phyloP scores from a whole-genome alignment of 1,140 invertebrate species.

The Papilio xuthus region DNA sequence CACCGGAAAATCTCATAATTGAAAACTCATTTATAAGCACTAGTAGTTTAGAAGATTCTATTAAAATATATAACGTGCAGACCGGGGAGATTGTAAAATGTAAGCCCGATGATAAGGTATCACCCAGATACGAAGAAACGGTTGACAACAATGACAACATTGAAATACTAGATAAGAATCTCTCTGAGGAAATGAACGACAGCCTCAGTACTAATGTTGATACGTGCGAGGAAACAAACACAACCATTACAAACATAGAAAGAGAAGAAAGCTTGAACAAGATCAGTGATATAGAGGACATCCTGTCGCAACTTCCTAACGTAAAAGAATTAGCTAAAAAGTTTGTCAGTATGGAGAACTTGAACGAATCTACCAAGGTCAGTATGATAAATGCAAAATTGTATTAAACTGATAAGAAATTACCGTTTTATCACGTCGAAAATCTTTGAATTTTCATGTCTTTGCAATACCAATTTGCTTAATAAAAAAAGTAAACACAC shows the following conservation, averaged over 20 bases:
- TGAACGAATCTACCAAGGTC: constrained; percentile 71
- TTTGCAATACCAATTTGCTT: background rate
- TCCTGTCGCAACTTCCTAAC: constrained; percentile 70
- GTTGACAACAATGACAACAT: constrained; percentile 67
- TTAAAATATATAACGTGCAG: constrained; percentile 80
- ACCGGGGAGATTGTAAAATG: constrained; percentile 78
- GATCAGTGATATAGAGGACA: constrained; percentile 63
- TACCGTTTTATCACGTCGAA: background rate
- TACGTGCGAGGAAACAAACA: constrained; percentile 48
- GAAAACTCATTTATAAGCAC: constrained; percentile 70
- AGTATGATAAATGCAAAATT: constrained; percentile 39
- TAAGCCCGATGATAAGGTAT: constrained; percentile 77
- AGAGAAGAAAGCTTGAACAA: constrained; percentile 53
- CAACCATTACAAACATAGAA: constrained; percentile 42
- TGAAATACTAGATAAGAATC: constrained; percentile 67
- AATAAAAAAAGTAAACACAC: background rate
- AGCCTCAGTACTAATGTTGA: constrained; percentile 55
- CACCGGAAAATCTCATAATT: constrained; percentile 55
- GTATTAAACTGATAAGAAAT: constrained; percentile 13
- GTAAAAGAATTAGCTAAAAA: constrained; percentile 79
- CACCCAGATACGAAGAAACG: constrained; percentile 58
- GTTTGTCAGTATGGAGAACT: constrained; percentile 74
- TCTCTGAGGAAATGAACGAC: constrained; percentile 54
- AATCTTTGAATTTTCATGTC: background rate
- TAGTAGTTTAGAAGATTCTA: constrained; percentile 77